These are phyloP conservation scores for Natator depressus DNA, from an alignment of 2,113 vertebrate species.

Conservation along the genomic window DNA sequence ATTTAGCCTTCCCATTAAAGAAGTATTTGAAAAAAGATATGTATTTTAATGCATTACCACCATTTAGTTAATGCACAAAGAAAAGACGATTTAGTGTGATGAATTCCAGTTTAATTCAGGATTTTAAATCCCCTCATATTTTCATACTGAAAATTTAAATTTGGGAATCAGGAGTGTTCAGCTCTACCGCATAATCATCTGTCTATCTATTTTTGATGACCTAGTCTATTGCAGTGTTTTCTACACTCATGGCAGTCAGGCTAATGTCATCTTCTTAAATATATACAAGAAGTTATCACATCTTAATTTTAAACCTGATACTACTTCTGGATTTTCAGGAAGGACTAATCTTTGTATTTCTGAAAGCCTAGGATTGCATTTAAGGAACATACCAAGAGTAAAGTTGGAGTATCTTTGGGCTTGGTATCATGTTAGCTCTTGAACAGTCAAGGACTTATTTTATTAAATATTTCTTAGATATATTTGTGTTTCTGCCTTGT, in stretches of 20 bases:
- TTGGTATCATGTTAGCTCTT: neutral
- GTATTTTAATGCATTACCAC: accelerated
- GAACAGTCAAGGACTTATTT: neutral
- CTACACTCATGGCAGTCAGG: neutral
- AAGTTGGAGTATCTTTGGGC: neutral
- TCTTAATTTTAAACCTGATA: neutral
- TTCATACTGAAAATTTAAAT: neutral
- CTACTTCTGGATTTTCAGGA: neutral
- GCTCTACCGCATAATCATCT: neutral
- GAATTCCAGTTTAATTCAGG: neutral
- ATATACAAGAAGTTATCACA: neutral
- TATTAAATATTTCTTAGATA: neutral
- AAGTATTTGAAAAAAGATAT: neutral
- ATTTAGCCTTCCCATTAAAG: neutral
- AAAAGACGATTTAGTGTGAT: neutral
- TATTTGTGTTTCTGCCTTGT: neutral
- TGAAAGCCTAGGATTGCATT: neutral
- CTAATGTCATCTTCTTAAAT: neutral
- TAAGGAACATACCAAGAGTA: neutral
- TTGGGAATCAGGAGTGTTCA: neutral
- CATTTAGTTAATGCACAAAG: neutral
- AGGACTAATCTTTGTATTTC: neutral
- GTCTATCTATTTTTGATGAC: neutral
- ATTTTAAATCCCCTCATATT: neutral
- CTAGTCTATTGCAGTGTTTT: neutral